Evolutionary conservation across 2,797 vertebrate species (phyloP), one percentile per base, ranked within the genome.

Genomic region (Lemur catta): DNA sequence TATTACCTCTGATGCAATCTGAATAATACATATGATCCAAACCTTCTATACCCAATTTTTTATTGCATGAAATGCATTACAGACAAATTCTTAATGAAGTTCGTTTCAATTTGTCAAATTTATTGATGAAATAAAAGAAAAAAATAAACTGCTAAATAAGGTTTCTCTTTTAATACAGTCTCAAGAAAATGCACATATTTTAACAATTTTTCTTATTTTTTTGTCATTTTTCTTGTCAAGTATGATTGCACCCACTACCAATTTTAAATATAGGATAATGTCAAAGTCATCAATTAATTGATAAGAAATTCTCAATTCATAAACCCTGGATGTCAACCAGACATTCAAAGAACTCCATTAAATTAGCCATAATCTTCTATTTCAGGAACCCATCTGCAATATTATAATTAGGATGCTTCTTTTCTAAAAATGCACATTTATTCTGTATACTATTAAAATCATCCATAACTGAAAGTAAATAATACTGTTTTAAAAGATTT

Each of bases 381-480:
- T 98, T 97, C 87, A 96, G 95, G 95, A 97, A 97, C 0, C 2
- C 96, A 97, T 97, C 96, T 98, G 82, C 85, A 94, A 95, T 95
- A 0, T 17, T 96, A 97, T 98, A 97, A 98, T 98, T 98, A 93
- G 94, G 89, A 96, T 65, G 20, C 22, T 94, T 96, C 71, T 97
- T 81, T 94, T 95, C 57, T 95, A n/a, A 0, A 0, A 90, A 79
- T 74, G 91, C 84, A 91, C 59, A 96, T 96, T 85, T 89, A 94
- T 96, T 97, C 84, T 96, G 30, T 46, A 95, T 59, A 41, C 59
- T 93, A 94, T 97, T 97, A 97, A 98, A 97, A 57, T 63, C 74
- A 95, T 50, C 82, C 79, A 81, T 30, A 95, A 94, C 78, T 63
- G 46, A 94, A 89, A 93, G 87, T 1, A 89, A 90, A 97, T 94